A percentile compares a stretch with the other conserved stretches of the same genome.
These are phyloP conservation scores for Phenganax subtilis DNA, from an alignment of 92 coral and sea anemone species.

Conservation along the genomic window DNA sequence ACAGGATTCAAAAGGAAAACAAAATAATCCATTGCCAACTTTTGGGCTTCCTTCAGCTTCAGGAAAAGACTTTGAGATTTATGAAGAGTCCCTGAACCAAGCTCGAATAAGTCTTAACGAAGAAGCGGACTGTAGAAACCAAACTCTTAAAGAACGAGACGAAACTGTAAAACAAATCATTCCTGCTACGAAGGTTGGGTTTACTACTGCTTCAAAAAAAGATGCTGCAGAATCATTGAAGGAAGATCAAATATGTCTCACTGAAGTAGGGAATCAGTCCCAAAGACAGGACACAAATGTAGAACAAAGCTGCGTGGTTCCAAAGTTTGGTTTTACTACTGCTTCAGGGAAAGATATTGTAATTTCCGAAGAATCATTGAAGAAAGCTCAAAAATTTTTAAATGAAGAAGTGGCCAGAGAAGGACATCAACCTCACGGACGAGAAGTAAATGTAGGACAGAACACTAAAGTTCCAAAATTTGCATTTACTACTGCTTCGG, in stretches of 20 bases:
- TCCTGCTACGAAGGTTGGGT: slow-evolving; percentile 17
- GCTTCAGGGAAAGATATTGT: slow-evolving; percentile 54
- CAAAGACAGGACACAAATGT: background rate
- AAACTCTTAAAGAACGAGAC: background rate
- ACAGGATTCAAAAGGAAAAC: background rate
- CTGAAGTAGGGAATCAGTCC: background rate
- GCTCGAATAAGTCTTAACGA: slow-evolving; percentile 25
- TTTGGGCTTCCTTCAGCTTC: slow-evolving; percentile 61
- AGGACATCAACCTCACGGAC: background rate
- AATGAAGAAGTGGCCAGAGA: background rate
- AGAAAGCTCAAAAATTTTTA: background rate
- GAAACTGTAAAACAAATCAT: too few species aligned
- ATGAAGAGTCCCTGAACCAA: slow-evolving; percentile 56
- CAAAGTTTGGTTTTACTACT: slow-evolving; percentile 48
- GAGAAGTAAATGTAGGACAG: background rate
- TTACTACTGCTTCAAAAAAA: slow-evolving; percentile 63
- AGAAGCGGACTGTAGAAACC: background rate
- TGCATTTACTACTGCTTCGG: slow-evolving; percentile 54
- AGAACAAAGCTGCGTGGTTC: background rate
- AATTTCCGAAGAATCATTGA: slow-evolving; percentile 55
- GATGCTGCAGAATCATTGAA: slow-evolving; percentile 55
- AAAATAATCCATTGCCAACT: background rate
- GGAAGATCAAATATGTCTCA: slow-evolving; percentile 30
- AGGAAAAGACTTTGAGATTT: slow-evolving; percentile 51
- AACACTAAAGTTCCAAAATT: background rate